Evolutionary conservation across 2,888 invertebrate genomes (phyloP).

Genomic region (Augiades crinisus): DNA sequence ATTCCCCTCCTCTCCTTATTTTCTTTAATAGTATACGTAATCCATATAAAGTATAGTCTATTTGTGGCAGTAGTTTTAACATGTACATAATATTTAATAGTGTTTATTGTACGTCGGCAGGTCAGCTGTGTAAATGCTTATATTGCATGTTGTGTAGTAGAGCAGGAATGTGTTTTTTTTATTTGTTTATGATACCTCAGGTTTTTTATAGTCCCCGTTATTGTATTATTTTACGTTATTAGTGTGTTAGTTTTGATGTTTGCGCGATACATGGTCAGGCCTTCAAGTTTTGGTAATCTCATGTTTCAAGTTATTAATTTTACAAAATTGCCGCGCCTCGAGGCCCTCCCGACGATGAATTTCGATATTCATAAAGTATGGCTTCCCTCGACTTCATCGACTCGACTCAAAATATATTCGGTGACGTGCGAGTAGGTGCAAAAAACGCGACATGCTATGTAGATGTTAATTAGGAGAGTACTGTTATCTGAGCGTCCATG

Average conservation of each 20-base stretch:
- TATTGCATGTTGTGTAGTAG: constrained; percentile 76
- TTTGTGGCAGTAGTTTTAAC: constrained; percentile 75
- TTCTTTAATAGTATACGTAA: constrained; percentile 64
- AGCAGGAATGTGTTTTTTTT: constrained; percentile 66
- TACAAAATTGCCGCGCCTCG: constrained; percentile 33
- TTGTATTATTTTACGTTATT: constrained; percentile 53
- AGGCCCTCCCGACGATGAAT: constrained; percentile 39
- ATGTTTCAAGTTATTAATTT: constrained; percentile 31
- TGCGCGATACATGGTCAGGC: constrained; percentile 52
- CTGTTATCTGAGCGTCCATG: constrained; percentile 42
- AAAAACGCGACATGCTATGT: constrained; percentile 17
- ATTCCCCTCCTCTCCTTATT: constrained; percentile 67
- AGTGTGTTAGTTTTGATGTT: constrained; percentile 47
- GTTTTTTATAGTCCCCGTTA: constrained; percentile 60
- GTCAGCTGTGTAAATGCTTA: constrained; percentile 66
- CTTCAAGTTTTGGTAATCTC: constrained; percentile 51
- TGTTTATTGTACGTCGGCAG: constrained; percentile 65
- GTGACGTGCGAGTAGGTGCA: constrained; percentile 34
- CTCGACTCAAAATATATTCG: constrained; percentile 34
- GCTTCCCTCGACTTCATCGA: constrained; percentile 47
- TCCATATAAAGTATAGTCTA: constrained; percentile 58
- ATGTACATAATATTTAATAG: constrained; percentile 58
- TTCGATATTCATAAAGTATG: constrained; percentile 57
- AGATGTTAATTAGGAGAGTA: constrained; percentile 34
- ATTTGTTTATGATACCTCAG: constrained; percentile 73